These are phyloP conservation scores for Engraulis encrasicolus DNA, from an alignment of 2,113 vertebrate genomes.

Conservation along the genomic window DNA sequence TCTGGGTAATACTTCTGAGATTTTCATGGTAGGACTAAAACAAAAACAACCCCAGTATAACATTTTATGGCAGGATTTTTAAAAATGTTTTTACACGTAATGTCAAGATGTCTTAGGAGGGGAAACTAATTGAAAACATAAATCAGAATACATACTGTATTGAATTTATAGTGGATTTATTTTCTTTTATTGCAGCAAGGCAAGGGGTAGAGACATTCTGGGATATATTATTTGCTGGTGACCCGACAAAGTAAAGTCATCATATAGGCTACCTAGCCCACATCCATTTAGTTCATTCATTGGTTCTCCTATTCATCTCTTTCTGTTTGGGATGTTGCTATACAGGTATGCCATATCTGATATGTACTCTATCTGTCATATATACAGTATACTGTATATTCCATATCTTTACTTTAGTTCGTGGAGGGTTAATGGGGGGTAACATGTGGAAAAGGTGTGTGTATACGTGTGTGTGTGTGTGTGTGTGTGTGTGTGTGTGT, in stretches of 20 bases:
- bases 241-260: background rate
- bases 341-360: too few species aligned
- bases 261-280: background rate
- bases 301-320: background rate
- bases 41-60: background rate
- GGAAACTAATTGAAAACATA: background rate
- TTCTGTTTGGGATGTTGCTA: too few species aligned
- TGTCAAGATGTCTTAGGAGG: background rate
- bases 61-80: background rate
- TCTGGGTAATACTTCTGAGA: too few species aligned
- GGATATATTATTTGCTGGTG: background rate
- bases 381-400: too few species aligned
- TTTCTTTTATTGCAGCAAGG: background rate
- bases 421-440: too few species aligned
- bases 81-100: background rate
- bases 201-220: background rate
- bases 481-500: too few species aligned
- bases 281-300: background rate
- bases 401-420: too few species aligned
- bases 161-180: background rate
- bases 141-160: background rate
- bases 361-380: too few species aligned
- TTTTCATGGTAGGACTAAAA: too few species aligned
- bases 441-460: too few species aligned
- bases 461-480: too few species aligned